Conservation (phyloP, 2,113 vertebrate species). For the Cyrtonyx montezumae region DNA sequence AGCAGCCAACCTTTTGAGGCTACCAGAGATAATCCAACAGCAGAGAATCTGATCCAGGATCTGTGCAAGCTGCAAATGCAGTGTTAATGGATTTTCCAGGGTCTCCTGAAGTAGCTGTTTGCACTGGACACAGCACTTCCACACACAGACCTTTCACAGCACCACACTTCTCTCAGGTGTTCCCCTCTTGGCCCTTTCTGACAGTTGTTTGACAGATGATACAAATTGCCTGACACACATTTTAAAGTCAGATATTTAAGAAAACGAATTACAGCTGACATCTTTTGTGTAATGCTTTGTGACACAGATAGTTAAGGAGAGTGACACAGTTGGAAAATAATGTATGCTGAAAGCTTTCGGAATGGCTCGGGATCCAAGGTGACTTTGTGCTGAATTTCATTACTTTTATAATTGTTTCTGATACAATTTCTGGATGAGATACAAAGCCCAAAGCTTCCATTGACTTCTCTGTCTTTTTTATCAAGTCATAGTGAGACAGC, state of each 20-base stretch:
- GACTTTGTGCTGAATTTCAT: constrained; percentile 41
- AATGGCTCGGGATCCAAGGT: constrained; percentile 47
- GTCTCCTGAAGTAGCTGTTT: not conserved
- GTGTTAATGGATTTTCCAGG: not conserved
- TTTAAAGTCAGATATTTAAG: constrained; percentile 67
- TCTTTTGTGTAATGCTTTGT: constrained; percentile 56
- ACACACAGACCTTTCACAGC: not conserved
- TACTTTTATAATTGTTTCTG: constrained; percentile 27
- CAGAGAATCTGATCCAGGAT: not conserved
- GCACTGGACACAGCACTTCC: not conserved
- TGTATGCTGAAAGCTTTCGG: constrained; percentile 6
- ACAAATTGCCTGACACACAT: constrained; percentile 58
- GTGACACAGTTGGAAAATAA: constrained; percentile 54
- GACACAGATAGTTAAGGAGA: constrained; percentile 54
- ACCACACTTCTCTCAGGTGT: constrained; percentile 53
- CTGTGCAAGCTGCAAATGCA: not conserved
- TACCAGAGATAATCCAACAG: not conserved
- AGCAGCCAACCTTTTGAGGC: not conserved
- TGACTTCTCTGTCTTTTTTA: not conserved
- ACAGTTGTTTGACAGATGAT: constrained; percentile 63
- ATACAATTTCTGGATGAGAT: constrained; percentile 1
- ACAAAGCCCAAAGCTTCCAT: not conserved
- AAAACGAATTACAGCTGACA: constrained; percentile 55
- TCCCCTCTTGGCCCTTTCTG: constrained; percentile 61
- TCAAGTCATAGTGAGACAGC: not conserved